Base-by-base conservation (phyloP, 2,888 invertebrate genomes). In the Lacanobia wlatinum region DNA sequence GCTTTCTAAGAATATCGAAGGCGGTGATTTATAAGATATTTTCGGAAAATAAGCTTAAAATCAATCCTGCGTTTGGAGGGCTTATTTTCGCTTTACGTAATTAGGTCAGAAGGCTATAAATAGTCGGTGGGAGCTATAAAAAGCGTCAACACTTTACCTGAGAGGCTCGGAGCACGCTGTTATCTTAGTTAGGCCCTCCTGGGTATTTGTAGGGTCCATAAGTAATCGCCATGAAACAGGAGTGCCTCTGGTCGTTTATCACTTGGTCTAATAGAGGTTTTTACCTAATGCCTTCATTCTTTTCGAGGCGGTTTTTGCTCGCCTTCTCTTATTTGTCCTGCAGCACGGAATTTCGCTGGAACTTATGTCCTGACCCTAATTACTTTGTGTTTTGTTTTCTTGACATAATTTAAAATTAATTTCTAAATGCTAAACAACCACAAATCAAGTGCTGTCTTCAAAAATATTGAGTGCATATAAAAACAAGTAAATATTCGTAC, bases 181-280 rank as follows among this genome's bases (percentile, higher is more conserved):
- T 73, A 73, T 80, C 74, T 84, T 76, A 76, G 75, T 80, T 77
- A 85, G 84, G 60, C 72, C 62, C 86, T 80, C 84, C 58, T 73
- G 87, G 83, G 87, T 83, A 79, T 86, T 73, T 70, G 78, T 66
- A 58, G 73, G 78, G 80, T 80, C 78, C 75, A 81, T 85, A 85
- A 87, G 87, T 90, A 90, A 92, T 91, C 88, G 88, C 88, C 88
- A 88, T 89, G 89, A 88, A 90, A 89, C 88, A 88, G 87, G 87
- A 88, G 82, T 81, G 85, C 75, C 75, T 66, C 66, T 87, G 85
- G 59, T 90, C 91, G 89, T 93, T 91, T 91, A 90, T 93, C 92
- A 93, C 90, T 80, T 83, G 81, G 77, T 71, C 87, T 90, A 92
- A 92, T 91, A 90, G 91, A 90, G 87, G 91, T 91, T 92, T 92